These are phyloP conservation scores for Drosophila varians DNA, from an alignment of 1,140 invertebrate species.

Conservation along the genomic window DNA sequence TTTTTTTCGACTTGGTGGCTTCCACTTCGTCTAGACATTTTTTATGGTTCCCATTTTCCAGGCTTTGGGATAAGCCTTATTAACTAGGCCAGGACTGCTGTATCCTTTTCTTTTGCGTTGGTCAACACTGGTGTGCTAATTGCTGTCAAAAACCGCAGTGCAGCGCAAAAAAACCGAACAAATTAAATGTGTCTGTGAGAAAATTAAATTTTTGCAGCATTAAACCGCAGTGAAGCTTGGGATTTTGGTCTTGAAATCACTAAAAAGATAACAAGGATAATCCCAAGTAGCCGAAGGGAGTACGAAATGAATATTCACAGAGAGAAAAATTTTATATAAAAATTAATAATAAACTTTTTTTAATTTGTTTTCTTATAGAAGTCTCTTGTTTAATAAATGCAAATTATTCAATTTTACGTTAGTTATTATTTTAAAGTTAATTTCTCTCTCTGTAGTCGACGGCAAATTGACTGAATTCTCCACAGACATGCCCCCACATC, in stretches of 20 bases:
- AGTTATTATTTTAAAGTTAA: background rate
- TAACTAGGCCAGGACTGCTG: too few relatives aligned
- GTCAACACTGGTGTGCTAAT: constrained; percentile 44
- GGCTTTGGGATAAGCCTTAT: background rate
- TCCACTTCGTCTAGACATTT: constrained; percentile 57
- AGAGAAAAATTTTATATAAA: background rate
- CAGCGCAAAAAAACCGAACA: background rate
- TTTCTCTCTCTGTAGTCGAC: constrained; percentile 6
- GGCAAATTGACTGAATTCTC: constrained; percentile 72
- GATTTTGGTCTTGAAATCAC: constrained; percentile 41
- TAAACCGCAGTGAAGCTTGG: constrained; percentile 29
- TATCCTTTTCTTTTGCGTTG: constrained; percentile 12
- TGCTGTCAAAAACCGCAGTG: constrained; percentile 46
- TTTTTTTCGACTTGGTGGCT: background rate
- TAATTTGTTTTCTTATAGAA: too few relatives aligned
- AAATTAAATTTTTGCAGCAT: constrained; percentile 57
- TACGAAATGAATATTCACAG: background rate
- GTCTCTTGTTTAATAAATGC: too few relatives aligned
- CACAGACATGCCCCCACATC: constrained; percentile 27
- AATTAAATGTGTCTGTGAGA: constrained; percentile 35
- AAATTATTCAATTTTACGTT: background rate
- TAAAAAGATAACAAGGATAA: constrained; percentile 24
- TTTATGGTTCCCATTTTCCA: constrained; percentile 37
- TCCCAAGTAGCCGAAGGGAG: background rate
- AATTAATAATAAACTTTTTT: too few relatives aligned